Conservation (phyloP, 2,888 invertebrate species). For the Diplazon laetatorius region DNA sequence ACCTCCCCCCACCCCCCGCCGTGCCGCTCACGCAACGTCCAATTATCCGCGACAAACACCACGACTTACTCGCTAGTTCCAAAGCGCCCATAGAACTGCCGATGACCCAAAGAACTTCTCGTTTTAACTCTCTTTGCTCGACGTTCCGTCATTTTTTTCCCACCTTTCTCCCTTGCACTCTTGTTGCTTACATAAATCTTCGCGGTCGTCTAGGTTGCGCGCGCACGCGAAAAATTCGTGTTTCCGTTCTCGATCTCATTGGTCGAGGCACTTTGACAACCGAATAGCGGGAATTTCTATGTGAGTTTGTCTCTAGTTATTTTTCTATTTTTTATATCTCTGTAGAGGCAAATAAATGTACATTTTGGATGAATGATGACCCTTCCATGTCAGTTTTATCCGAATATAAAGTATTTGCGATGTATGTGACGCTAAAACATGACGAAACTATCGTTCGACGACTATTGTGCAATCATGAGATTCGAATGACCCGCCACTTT, state of each 20-base stretch:
- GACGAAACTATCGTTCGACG: too few relatives aligned
- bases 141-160: not conserved
- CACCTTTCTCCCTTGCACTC: conserved; percentile 4
- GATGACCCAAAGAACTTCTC: conserved; percentile 13
- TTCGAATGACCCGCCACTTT: too few relatives aligned
- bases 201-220: not conserved
- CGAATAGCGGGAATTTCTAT: not conserved
- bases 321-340: not conserved
- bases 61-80: conserved; percentile 27
- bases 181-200: not conserved
- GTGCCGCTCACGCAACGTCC: not conserved
- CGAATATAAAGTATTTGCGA: too few relatives aligned
- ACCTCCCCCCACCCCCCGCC: not conserved
- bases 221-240: not conserved
- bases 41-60: conserved; percentile 28
- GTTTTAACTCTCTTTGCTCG: not conserved
- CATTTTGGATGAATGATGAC: too few relatives aligned
- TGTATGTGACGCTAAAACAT: too few relatives aligned
- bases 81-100: conserved; percentile 12
- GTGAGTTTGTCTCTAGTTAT: not conserved
- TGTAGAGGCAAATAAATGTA: too few relatives aligned
- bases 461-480: too few relatives aligned
- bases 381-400: too few relatives aligned
- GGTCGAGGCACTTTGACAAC: not conserved
- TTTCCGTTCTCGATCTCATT: too few relatives aligned